Conservation (phyloP, 1,140 invertebrate species). For the Drosophila kohkoa region DNA sequence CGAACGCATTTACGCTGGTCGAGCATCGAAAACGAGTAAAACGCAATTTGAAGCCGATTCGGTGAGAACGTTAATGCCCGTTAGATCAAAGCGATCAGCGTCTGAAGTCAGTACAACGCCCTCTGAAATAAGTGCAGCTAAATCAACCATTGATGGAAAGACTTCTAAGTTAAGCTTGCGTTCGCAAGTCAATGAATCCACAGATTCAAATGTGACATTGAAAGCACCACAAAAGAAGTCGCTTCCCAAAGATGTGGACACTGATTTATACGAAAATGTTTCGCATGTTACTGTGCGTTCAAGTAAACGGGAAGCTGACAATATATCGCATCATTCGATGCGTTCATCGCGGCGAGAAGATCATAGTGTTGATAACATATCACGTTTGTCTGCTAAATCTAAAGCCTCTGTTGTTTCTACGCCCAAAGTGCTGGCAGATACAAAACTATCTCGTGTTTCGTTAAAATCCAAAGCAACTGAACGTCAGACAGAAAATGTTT, state of each 20-base stretch:
- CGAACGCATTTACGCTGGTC: slow-evolving; percentile 43
- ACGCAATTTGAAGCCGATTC: not conserved
- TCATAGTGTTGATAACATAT: not conserved
- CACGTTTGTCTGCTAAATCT: not conserved
- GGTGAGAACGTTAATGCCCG: slow-evolving; percentile 43
- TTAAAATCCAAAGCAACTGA: not conserved
- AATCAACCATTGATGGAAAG: not conserved
- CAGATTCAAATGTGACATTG: slow-evolving; percentile 10
- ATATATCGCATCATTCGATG: not conserved
- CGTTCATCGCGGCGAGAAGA: too few species aligned
- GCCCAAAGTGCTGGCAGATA: not conserved
- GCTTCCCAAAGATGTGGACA: not conserved
- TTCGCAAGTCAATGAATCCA: not conserved
- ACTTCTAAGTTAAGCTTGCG: not conserved
- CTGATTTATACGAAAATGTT: not conserved
- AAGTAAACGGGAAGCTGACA: not conserved
- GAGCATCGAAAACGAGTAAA: not conserved
- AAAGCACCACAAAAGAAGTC: not conserved
- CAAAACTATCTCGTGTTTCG: slow-evolving; percentile 1
- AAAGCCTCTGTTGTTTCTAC: not conserved
- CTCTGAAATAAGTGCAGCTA: not conserved
- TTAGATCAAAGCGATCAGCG: not conserved
- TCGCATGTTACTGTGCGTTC: not conserved
- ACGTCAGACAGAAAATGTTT: not conserved
- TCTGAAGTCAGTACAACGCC: not conserved